Base-by-base conservation (phyloP, 2,797 vertebrate genomes). In the Gymnodraco acuticeps region DNA sequence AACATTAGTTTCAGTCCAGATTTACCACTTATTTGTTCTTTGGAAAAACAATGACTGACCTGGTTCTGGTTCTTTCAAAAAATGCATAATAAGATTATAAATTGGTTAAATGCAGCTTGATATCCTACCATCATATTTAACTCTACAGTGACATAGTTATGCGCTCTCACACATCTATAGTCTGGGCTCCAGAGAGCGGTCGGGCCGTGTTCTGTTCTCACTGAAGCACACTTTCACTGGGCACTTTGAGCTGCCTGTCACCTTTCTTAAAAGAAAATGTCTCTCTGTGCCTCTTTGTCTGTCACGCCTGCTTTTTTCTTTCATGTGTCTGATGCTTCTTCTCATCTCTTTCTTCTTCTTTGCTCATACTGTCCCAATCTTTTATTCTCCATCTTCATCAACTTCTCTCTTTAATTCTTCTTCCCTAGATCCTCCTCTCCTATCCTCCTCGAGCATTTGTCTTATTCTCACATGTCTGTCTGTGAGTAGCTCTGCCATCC, bases 321-420 rank as follows among this genome's bases (percentile, higher is more conserved):
- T 72, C 73, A 70, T 62, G 31, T 66, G 11, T 70, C 60, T 70
- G 66, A 16, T 45, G 41, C 47, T 62, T 42, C 16, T 53, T 33
- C 38, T 56, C 41, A 12, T 64, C 47, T 63, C 55, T 53, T 58
- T 75, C 55, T 41, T 59, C 64, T 65, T 38, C 55, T 68, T 61
- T 59, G 23, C 75, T 74, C 61, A 10, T 41, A 7, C 66, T 55
- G 41, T 72, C 50, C 68, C 33, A 8, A 64, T 72, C 66, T 53
- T 58, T 33, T 75, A 65, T 43, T 45, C 61, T 59, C 60, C 69
- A 12, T 43, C 56, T 27, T 66, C 75, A 47, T 75, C 84, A 72
- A 75, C 60, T 51, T 61, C 54, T 19, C 23, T 77, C 74, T 85
- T 91, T 47, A 83, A 90, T 84, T 86, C 87, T 90, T 89, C 20